Evolutionary conservation across 2,797 vertebrate species (phyloP), one percentile per base, ranked within the genome.

Genomic region (Furcifer pardalis): DNA sequence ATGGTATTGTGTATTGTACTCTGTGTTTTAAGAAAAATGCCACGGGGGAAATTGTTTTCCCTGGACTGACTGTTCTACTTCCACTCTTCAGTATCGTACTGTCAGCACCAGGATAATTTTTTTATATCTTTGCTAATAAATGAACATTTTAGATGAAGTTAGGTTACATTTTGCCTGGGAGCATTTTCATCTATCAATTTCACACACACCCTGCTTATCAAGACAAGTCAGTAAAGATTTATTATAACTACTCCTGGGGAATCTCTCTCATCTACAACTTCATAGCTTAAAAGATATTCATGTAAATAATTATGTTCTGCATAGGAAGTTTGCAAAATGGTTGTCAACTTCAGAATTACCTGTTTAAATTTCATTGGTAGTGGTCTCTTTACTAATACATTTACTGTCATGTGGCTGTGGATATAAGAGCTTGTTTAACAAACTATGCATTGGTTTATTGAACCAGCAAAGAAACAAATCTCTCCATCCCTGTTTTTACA

Each of bases 141-240:
- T 90, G 90, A 91, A 87, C 93, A 73, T 94, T 93, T 89, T 89
- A 88, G 90, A 81, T 92, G 69, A 92, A 92, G 87, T 89, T 60
- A 68, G 62, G 87, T 93, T 94, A 82, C 81, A 91, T 88, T 93
- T 94, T 94, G 84, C 90, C 92, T 95, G 90, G 89, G 92, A 95
- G 84, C 74, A 73, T 93, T 93, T 90, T 94, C 80, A 78, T 83
- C 92, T 91, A 83, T 90, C 60, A 83, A 87, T 92, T 93, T 87
- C 71, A 83, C 93, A 59, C 81, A 32, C 86, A 92, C 85, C 73
- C 86, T 93, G 75, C 80, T 92, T 95, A 88, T 69, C 92, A 93
- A 95, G 91, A 87, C 37, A 89, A 93, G 79, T 90, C 88, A 87
- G 83, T 86, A 88, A 92, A 94, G 90, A 95, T 94, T 93, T 95